These are phyloP conservation scores for Agrotis puta DNA, from an alignment of 2,888 invertebrate genomes.

Conservation along the genomic window DNA sequence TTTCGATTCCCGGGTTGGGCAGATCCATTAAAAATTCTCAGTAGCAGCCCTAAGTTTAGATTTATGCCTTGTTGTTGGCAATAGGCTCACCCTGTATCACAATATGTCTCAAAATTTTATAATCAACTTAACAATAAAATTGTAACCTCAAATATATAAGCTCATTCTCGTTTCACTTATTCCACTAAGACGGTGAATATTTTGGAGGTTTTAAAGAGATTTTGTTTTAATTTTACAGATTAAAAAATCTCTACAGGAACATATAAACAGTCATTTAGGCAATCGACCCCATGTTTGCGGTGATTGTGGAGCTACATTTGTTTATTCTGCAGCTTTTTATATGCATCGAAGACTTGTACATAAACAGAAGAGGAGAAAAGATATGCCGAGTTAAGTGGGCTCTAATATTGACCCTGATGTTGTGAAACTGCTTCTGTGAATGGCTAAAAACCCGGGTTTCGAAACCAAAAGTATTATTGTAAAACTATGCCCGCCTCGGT, in stretches of 20 bases:
- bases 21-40: not conserved
- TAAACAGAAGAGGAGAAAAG: constrained; percentile 28
- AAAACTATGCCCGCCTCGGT: not conserved
- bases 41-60: not conserved
- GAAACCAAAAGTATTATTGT: not conserved
- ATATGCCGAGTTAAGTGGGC: constrained; percentile 12
- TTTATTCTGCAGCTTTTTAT: constrained; percentile 28
- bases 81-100: not conserved
- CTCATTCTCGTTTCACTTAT: too few species aligned
- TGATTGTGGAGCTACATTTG: constrained; percentile 32
- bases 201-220: constrained; percentile 6
- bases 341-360: constrained; percentile 33
- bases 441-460: constrained; percentile 6
- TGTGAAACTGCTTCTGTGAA: constrained; percentile 7
- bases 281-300: constrained; percentile 20
- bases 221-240: constrained; percentile 19
- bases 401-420: constrained; percentile 5
- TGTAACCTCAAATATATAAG: not conserved
- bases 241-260: constrained; percentile 21
- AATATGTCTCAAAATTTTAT: not conserved
- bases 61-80: not conserved
- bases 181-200: not conserved
- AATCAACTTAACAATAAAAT: too few species aligned
- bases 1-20: constrained; percentile 12
- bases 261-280: constrained; percentile 36